A percentile compares a stretch with the other conserved stretches of the same genome.
These are phyloP conservation scores for Cheirogaleus medius DNA, from an alignment of 2,113 vertebrate species.

Conservation along the genomic window DNA sequence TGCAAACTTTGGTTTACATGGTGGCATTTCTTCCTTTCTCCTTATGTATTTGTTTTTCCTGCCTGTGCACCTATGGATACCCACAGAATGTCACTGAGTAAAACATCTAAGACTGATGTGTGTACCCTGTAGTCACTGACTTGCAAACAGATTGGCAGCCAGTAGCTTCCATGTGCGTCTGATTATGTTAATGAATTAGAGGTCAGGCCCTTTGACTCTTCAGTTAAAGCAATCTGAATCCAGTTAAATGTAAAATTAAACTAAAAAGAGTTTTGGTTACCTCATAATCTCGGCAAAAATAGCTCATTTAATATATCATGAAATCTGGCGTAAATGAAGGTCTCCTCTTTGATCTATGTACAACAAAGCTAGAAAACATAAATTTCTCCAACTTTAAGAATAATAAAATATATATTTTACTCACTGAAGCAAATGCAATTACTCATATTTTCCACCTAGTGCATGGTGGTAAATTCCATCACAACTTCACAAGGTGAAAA, in stretches of 20 bases:
- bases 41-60: not conserved
- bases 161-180: slow-evolving; percentile 76
- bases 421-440: slow-evolving; percentile 70
- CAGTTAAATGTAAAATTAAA: slow-evolving; percentile 79
- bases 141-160: slow-evolving; percentile 58
- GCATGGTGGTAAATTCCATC: slow-evolving; percentile 71
- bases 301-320: slow-evolving; percentile 73
- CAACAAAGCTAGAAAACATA: slow-evolving; percentile 79
- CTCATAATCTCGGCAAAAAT: slow-evolving; percentile 76
- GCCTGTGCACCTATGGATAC: not conserved
- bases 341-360: slow-evolving; percentile 73
- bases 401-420: slow-evolving; percentile 76
- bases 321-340: slow-evolving; percentile 71
- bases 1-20: not conserved
- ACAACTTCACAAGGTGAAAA: slow-evolving; percentile 77
- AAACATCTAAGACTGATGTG: not conserved
- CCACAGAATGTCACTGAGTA: not conserved
- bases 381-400: slow-evolving; percentile 72
- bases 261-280: slow-evolving; percentile 75
- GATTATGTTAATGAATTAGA: slow-evolving; percentile 81
- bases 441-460: slow-evolving; percentile 75
- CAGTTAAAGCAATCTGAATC: slow-evolving; percentile 79
- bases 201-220: slow-evolving; percentile 78
- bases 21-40: not conserved
- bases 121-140: not conserved